These are phyloP conservation scores for Lacerta viridis DNA, from an alignment of 2,797 vertebrate species.

Conservation along the genomic window DNA sequence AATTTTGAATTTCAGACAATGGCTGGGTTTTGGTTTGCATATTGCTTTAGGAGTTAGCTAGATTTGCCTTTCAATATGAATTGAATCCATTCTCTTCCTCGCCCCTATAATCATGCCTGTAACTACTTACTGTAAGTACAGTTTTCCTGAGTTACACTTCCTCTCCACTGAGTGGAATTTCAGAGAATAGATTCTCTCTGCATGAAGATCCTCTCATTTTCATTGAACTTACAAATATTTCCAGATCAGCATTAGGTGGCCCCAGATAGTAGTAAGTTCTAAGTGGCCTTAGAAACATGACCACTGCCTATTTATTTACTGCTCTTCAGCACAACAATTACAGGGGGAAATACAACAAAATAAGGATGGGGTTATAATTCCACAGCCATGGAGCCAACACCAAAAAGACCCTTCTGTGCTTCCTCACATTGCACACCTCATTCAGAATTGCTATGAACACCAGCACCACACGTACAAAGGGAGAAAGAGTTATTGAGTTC, in stretches of 20 bases:
- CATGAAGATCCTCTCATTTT: conserved; percentile 42
- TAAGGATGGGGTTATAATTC: no score
- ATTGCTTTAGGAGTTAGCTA: no score
- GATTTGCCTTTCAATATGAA: no score
- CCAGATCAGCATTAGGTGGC: conserved; percentile 22
- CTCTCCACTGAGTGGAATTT: conserved; percentile 37
- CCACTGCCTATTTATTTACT: neutral
- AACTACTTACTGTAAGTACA: conserved; percentile 32
- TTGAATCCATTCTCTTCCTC: no score
- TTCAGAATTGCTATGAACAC: conserved; percentile 33
- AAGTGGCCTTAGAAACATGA: conserved; percentile 1
- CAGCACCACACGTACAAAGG: neutral
- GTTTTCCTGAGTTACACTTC: conserved; percentile 46
- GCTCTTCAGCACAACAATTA: no score
- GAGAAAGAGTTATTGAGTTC: neutral
- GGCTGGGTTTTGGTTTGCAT: no score
- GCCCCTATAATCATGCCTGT: conserved; percentile 32
- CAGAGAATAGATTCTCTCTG: conserved; percentile 22
- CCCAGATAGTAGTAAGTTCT: conserved; percentile 33
- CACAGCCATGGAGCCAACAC: no score
- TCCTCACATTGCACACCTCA: no score
- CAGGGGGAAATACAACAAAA: no score
- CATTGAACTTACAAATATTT: conserved; percentile 33
- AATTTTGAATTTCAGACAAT: no score
- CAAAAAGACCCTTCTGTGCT: no score